Conservation (phyloP, 2,113 vertebrate species). For the Pluvianellus socialis region DNA sequence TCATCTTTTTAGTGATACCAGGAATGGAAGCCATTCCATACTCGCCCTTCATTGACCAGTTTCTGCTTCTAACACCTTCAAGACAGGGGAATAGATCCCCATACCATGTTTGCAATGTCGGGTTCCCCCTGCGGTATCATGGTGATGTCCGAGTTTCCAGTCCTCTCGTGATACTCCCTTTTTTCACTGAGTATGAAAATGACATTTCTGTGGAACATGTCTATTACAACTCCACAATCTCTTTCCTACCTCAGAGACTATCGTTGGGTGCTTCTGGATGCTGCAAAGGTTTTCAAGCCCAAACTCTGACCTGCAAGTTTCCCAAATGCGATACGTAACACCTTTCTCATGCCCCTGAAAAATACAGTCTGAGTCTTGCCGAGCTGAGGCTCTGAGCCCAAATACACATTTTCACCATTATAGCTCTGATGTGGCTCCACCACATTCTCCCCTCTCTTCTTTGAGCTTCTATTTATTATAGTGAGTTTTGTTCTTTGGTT, state of each 20-base stretch:
- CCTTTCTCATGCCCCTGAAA: neutral
- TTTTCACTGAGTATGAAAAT: neutral
- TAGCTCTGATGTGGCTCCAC: neutral
- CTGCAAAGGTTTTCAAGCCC: neutral
- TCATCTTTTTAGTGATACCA: neutral
- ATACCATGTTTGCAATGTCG: neutral
- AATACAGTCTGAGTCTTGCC: neutral
- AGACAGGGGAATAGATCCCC: neutral
- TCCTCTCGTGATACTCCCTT: neutral
- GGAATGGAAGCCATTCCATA: neutral
- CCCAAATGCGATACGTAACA: neutral
- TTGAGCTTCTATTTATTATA: neutral
- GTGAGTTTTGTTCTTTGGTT: neutral
- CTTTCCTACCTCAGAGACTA: neutral
- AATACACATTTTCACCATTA: neutral
- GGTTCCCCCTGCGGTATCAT: neutral
- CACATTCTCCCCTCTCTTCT: neutral
- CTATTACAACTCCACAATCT: neutral
- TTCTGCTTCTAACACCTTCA: neutral
- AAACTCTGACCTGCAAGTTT: neutral
- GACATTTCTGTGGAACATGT: neutral
- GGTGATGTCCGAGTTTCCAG: neutral
- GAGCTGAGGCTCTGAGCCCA: neutral
- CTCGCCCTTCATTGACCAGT: neutral
- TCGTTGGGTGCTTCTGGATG: neutral